Evolutionary conservation across 1,140 invertebrate species (phyloP).

Genomic region (Sinella curviseta): DNA sequence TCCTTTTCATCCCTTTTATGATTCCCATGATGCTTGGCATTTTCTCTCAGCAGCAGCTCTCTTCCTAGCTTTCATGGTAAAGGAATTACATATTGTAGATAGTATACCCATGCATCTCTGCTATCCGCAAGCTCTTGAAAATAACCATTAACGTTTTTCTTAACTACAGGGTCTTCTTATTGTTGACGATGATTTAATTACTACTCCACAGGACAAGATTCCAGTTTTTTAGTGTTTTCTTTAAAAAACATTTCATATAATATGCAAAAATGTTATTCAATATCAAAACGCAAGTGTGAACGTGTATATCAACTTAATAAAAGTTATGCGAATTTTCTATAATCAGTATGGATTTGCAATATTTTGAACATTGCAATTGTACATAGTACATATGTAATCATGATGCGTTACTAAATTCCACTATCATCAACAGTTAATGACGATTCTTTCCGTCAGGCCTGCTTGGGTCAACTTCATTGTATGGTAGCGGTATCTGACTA

Average conservation of each 20-base stretch:
- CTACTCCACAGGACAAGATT: constrained; percentile 36
- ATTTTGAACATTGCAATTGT: too few relatives aligned
- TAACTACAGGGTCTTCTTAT: constrained; percentile 41
- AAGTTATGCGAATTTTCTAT: background rate
- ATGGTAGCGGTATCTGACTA: too few relatives aligned
- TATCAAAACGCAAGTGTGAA: background rate
- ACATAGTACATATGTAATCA: too few relatives aligned
- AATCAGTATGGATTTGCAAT: too few relatives aligned
- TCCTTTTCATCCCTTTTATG: constrained; percentile 40
- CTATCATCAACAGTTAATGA: too few relatives aligned
- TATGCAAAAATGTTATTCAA: background rate
- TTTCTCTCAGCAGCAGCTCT: constrained; percentile 43
- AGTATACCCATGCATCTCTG: background rate
- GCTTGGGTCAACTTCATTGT: too few relatives aligned
- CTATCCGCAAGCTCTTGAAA: background rate
- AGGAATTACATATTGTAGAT: background rate
- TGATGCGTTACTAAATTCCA: too few relatives aligned
- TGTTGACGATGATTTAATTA: constrained; percentile 43
- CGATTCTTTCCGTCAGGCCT: too few relatives aligned
- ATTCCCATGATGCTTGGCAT: constrained; percentile 46
- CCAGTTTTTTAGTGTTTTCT: constrained; percentile 35
- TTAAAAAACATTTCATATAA: background rate
- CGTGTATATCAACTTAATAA: background rate
- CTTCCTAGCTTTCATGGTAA: constrained; percentile 45
- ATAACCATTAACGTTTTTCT: background rate